Evolutionary conservation across 35 echinoderm and acorn worm genomes (phyloP).

Genomic region (Patiria miniata): DNA sequence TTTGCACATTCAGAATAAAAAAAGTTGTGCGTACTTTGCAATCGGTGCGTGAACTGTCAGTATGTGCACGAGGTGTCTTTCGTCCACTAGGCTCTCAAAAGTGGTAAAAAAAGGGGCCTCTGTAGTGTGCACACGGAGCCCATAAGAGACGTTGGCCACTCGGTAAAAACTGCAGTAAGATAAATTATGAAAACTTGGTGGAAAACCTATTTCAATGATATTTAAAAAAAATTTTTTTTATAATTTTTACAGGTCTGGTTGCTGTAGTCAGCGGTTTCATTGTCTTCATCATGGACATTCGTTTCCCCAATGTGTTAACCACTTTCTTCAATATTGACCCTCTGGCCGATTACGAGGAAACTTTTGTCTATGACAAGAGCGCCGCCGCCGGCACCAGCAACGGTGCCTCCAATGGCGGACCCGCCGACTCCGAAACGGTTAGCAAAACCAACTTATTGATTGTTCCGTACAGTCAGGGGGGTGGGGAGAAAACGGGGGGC

Average conservation of each 20-base stretch:
- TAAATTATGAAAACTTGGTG: too few relatives aligned
- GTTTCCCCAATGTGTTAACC: constrained; percentile 64
- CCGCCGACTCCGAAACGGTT: not conserved
- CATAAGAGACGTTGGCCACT: too few relatives aligned
- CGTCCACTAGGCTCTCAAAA: too few relatives aligned
- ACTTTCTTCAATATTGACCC: constrained; percentile 92
- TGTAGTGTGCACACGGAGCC: too few relatives aligned
- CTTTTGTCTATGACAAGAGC: constrained; percentile 66
- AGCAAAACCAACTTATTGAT: not conserved
- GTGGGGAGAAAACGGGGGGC: not conserved
- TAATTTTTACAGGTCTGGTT: constrained; percentile 76
- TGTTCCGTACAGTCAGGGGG: not conserved
- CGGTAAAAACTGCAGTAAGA: too few relatives aligned
- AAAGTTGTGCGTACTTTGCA: too few relatives aligned
- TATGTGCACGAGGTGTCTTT: too few relatives aligned
- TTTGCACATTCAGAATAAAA: too few relatives aligned
- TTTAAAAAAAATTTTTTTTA: too few relatives aligned
- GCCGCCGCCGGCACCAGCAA: not conserved
- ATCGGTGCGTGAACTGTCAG: too few relatives aligned
- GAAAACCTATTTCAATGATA: too few relatives aligned
- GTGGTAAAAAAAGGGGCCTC: too few relatives aligned
- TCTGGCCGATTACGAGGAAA: constrained; percentile 94
- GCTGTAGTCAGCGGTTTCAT: constrained; percentile 67
- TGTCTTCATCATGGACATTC: constrained; percentile 82
- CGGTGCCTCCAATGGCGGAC: not conserved